Percentiles rank a stretch among this genome's conserved stretches.
These are phyloP conservation scores for Rhodeus uyekii DNA, from an alignment of 2,797 vertebrate species.

Conservation along the genomic window DNA sequence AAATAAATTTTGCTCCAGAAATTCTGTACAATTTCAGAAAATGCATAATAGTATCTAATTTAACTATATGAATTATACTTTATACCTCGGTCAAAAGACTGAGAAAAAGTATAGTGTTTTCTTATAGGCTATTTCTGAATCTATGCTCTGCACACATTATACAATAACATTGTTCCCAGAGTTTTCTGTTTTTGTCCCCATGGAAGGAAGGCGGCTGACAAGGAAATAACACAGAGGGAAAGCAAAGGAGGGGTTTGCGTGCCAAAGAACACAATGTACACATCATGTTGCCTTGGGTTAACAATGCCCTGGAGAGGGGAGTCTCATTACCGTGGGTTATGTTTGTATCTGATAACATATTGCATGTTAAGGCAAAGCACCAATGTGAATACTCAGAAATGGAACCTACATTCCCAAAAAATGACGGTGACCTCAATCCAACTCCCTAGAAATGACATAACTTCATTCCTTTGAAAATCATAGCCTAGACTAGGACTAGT, in stretches of 20 bases:
- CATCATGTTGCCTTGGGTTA: not conserved
- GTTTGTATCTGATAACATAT: slow-evolving; percentile 5
- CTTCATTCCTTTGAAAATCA: not conserved
- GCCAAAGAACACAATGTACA: slow-evolving; percentile 24
- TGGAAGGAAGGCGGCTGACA: not conserved
- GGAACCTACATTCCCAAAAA: not conserved
- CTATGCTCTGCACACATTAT: not conserved
- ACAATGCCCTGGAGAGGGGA: slow-evolving; percentile 24
- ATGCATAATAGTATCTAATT: no score
- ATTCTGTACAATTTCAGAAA: no score
- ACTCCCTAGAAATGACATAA: not conserved
- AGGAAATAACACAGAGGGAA: not conserved
- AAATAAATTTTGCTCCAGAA: no score
- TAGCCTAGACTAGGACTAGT: not conserved
- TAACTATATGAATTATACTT: no score
- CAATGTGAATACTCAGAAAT: not conserved
- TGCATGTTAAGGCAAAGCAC: slow-evolving; percentile 10
- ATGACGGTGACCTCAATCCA: not conserved
- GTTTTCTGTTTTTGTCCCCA: not conserved
- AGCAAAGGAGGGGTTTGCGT: not conserved
- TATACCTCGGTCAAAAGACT: no score
- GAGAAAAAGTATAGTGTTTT: no score
- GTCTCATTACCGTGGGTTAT: slow-evolving; percentile 29
- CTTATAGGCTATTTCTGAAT: not conserved
- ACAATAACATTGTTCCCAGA: not conserved